Evolutionary conservation across 2,888 invertebrate genomes (phyloP).

Genomic region (Calliscelio sp.): DNA sequence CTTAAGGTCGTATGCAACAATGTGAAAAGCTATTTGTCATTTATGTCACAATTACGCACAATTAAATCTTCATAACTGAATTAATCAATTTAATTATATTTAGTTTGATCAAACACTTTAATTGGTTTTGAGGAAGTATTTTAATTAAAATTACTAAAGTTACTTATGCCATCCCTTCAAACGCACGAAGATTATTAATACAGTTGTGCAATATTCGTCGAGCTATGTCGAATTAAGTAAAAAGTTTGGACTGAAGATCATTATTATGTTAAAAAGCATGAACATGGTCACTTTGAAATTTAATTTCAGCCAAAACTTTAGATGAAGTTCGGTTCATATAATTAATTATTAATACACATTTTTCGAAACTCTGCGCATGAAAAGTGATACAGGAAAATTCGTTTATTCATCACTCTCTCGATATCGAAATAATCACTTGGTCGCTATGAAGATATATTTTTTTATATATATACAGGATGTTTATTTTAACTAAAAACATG

Average conservation of each 20-base stretch:
- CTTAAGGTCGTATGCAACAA: too few relatives aligned
- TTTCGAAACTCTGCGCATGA: too few relatives aligned
- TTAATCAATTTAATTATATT: constrained; percentile 50
- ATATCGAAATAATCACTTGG: too few relatives aligned
- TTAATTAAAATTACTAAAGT: constrained; percentile 57
- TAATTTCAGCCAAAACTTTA: constrained; percentile 18
- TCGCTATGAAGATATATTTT: too few relatives aligned
- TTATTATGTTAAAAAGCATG: constrained; percentile 51
- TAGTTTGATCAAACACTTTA: constrained; percentile 51
- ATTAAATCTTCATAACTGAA: constrained; percentile 16
- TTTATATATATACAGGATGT: too few relatives aligned
- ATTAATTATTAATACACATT: background rate
- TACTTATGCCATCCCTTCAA: constrained; percentile 39
- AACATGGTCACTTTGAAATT: constrained; percentile 39
- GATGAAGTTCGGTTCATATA: background rate
- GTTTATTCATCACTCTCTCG: too few relatives aligned
- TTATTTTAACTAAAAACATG: too few relatives aligned
- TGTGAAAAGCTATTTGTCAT: too few relatives aligned
- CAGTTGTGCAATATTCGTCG: constrained; percentile 40
- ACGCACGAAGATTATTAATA: constrained; percentile 54
- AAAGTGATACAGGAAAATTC: too few relatives aligned
- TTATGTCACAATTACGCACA: too few relatives aligned
- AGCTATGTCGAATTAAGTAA: constrained; percentile 34
- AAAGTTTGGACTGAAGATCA: constrained; percentile 41
- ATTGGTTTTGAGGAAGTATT: constrained; percentile 44